Percentiles rank a stretch among this genome's conserved stretches.
Conservation (phyloP, 2,797 vertebrate species). For the Peromyscus melanophrys region DNA sequence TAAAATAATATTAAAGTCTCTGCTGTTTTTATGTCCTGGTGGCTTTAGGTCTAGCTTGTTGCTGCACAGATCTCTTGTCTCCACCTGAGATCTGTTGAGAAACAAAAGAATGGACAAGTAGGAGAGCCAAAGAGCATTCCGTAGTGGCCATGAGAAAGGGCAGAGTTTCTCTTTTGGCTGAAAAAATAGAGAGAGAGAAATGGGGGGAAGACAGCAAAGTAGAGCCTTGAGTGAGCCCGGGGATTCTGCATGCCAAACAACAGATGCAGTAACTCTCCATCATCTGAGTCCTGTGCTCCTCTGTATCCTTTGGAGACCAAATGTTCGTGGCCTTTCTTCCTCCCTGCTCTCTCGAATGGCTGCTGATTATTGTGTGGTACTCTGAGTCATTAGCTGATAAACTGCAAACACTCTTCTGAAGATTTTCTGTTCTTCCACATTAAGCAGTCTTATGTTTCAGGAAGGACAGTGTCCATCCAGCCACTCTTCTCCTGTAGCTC, state of each 20-base stretch:
- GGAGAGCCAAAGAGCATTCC: neutral
- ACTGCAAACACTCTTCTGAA: neutral
- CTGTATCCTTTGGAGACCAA: neutral
- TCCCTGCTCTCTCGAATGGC: neutral
- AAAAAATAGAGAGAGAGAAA: neutral
- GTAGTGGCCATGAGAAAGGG: no score
- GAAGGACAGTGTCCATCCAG: neutral
- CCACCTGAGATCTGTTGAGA: conserved; percentile 13
- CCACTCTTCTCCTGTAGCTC: neutral
- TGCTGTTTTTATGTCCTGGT: neutral
- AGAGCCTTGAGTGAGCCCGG: neutral
- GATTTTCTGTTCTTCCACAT: neutral
- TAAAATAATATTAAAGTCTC: neutral
- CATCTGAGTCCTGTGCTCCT: neutral
- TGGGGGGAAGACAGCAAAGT: neutral
- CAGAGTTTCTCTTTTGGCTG: neutral
- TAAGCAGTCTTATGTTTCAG: neutral
- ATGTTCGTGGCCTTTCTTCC: neutral
- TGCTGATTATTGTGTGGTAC: neutral
- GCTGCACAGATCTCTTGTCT: neutral
- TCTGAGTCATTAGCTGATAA: neutral
- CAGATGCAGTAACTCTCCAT: neutral
- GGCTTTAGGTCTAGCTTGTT: neutral
- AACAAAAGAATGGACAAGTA: neutral
- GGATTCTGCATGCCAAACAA: neutral